Base-by-base conservation (phyloP, 2,113 vertebrate genomes). In the Pica pica region DNA sequence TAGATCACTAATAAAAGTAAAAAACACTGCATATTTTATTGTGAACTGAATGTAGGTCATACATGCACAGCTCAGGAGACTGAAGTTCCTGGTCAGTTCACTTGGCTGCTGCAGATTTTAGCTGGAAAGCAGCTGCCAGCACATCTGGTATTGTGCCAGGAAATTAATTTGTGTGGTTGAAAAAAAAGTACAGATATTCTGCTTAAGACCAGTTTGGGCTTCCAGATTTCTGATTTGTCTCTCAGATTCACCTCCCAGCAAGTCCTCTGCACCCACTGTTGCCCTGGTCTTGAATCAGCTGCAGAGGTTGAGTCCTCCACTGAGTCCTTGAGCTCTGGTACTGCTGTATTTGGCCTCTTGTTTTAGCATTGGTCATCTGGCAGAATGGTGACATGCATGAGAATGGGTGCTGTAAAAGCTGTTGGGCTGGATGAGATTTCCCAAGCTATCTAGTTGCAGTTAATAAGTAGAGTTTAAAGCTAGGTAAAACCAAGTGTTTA, bases 71-170 rank as follows among this genome's bases (percentile, higher is more conserved):
- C 18, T 77, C 41, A 46, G 35, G 50, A 81, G 33, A 44, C 42
- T 46, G 56, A 77, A 71, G 26, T 39, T 24, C 41, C 35, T 50
- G 35, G 30, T 59, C 22, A 30, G 10, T 59, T 91, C 78, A 33
- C 20, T 73, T 42, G 41, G 33, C 41, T 73, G 12, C n/a, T 76
- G 61, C 75, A 85, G 10, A 44, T 79, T 79, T 19, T 57, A 57
- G 42, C 37, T 55, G 63, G 56, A 85, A 87, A 69, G 27, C 31
- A 77, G 39, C 63, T 90, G 50, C 41, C 55, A 83, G 63, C 42
- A 74, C 39, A 57, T 42, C 50, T 63, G 53, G 63, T 73, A 17
- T 28, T 0, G 0, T 49, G 19, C 7, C 74, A 63, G n/a, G 53
- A 61, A 30, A 33, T 5, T 23, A 22, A 18, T 59, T 63, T 77